Percentiles rank a stretch among this genome's conserved stretches.
Conservation (phyloP, 2,888 invertebrate species). For the Lasius fuliginosus region DNA sequence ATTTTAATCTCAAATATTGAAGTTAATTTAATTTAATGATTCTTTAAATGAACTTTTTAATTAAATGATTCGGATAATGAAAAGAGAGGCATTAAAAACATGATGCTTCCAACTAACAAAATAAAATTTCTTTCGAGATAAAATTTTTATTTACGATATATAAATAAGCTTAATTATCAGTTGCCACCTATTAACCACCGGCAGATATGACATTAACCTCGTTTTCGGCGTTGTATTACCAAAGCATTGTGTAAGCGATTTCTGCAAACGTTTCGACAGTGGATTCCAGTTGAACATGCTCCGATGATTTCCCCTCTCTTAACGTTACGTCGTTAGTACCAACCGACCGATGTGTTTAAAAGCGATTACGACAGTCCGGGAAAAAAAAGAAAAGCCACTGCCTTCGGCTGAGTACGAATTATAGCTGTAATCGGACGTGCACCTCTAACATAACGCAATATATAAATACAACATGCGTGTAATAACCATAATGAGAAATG, state of each 20-base stretch:
- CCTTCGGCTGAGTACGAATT: constrained; percentile 32
- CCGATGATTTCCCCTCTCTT: constrained; percentile 45
- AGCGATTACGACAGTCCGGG: constrained; percentile 27
- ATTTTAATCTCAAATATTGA: constrained; percentile 5
- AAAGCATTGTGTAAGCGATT: constrained; percentile 55
- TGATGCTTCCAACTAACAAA: not conserved
- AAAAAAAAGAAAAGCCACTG: constrained; percentile 15
- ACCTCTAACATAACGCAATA: constrained; percentile 6
- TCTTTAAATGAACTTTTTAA: too few relatives aligned
- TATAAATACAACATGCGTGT: constrained; percentile 2
- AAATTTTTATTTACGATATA: constrained; percentile 5
- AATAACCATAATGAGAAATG: constrained; percentile 12
- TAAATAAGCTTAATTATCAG: constrained; percentile 4
- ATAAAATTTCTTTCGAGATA: not conserved
- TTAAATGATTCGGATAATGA: not conserved
- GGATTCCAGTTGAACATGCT: constrained; percentile 42
- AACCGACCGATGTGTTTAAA: constrained; percentile 12
- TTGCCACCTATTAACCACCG: not conserved
- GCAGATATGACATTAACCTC: constrained; percentile 56
- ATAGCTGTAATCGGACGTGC: constrained; percentile 26
- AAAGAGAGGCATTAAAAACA: not conserved
- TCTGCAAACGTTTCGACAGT: constrained; percentile 46
- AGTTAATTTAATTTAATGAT: not conserved
- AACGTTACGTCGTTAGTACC: constrained; percentile 40
- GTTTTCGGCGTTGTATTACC: constrained; percentile 42